These are phyloP conservation scores for Camptogramma bilineatum DNA, from an alignment of 2,888 invertebrate species.

Conservation along the genomic window DNA sequence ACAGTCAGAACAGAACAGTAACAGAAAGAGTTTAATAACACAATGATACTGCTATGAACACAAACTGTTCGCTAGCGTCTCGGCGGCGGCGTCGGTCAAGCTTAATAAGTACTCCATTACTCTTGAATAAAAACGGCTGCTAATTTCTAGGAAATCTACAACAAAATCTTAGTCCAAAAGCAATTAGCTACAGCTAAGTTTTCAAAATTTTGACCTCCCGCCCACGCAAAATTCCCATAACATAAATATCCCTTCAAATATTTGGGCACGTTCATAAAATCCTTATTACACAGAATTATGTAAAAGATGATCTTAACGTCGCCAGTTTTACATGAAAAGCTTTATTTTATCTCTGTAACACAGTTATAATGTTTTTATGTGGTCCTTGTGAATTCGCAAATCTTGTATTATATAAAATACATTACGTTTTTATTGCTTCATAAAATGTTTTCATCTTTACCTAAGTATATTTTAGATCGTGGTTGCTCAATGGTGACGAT, in stretches of 20 bases:
- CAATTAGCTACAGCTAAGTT: not conserved
- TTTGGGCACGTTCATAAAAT: conserved; percentile 17
- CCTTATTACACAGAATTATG: conserved; percentile 23
- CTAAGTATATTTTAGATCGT: not conserved
- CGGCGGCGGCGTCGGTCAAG: too few species aligned
- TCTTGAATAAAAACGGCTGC: too few species aligned
- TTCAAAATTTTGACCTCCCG: conserved; percentile 3
- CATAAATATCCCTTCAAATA: conserved; percentile 17
- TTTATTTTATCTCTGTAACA: conserved; percentile 20
- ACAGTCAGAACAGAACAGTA: too few species aligned
- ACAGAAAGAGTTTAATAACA: too few species aligned
- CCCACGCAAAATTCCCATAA: conserved; percentile 5
- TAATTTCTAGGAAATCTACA: not conserved
- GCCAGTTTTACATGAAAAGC: conserved; percentile 17
- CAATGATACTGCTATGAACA: too few species aligned
- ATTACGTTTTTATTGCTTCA: not conserved
- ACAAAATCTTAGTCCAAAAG: not conserved
- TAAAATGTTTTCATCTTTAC: conserved; percentile 2
- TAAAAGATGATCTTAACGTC: conserved; percentile 22
- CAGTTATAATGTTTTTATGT: conserved; percentile 8
- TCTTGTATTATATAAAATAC: conserved; percentile 9
- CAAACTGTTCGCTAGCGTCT: too few species aligned
- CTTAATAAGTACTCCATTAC: too few species aligned
- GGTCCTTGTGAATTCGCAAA: conserved; percentile 8
- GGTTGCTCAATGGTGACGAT: not conserved